Conservation (phyloP, 1,140 invertebrate species). For the Drosophila bocqueti region DNA sequence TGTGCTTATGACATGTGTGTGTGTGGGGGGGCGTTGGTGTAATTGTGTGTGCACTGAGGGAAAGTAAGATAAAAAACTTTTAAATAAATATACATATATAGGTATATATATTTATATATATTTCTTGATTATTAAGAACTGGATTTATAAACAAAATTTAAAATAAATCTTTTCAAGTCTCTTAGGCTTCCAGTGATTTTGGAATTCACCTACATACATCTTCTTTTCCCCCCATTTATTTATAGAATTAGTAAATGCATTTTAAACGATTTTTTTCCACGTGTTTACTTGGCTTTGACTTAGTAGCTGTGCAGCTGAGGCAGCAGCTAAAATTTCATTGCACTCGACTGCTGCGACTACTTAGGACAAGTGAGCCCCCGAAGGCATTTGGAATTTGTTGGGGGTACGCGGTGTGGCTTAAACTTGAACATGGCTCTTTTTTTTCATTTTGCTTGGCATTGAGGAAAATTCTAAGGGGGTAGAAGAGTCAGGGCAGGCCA, state of each 20-base stretch:
- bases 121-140: not conserved
- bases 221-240: too few relatives aligned
- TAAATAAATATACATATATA: not conserved
- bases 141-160: not conserved
- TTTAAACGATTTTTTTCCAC: not conserved
- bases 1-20: constrained; percentile 45
- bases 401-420: constrained; percentile 33
- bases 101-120: too few relatives aligned
- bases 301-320: constrained; percentile 65
- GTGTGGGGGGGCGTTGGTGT: constrained; percentile 23
- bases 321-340: constrained; percentile 78
- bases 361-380: constrained; percentile 76
- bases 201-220: too few relatives aligned
- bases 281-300: constrained; percentile 60
- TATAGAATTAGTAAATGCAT: too few relatives aligned
- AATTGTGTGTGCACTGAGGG: constrained; percentile 21
- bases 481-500: constrained; percentile 29
- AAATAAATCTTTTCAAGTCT: too few relatives aligned
- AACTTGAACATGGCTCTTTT: constrained; percentile 56
- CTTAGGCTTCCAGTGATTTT: too few relatives aligned
- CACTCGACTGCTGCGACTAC: constrained; percentile 78
- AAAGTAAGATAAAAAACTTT: not conserved
- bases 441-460: constrained; percentile 12
- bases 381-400: constrained; percentile 47
- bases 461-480: constrained; percentile 20